Conservation (phyloP, 1,140 invertebrate genomes). For the Eupeodes corollae region DNA sequence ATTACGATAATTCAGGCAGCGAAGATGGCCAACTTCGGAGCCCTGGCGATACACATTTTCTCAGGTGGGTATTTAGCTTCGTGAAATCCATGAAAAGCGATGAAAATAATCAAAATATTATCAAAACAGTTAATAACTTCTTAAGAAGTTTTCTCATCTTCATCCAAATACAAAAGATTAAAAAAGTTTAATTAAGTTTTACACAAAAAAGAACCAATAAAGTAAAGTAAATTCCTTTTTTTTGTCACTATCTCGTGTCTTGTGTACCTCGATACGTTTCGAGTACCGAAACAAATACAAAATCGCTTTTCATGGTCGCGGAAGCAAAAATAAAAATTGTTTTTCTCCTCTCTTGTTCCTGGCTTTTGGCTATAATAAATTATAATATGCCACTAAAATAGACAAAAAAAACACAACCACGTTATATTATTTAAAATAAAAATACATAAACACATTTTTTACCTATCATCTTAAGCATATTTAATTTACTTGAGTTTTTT, state of each 20-base stretch:
- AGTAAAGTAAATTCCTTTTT: slow-evolving; percentile 2
- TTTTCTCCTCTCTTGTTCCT: slow-evolving; percentile 1
- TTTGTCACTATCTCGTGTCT: too few relatives aligned
- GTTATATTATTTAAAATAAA: slow-evolving; percentile 4
- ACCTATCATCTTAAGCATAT: slow-evolving; percentile 21
- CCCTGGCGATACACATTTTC: slow-evolving; percentile 26
- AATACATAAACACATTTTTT: neutral
- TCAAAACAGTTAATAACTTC: slow-evolving; percentile 8
- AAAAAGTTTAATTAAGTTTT: neutral
- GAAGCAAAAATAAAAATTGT: neutral
- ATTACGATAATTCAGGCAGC: slow-evolving; percentile 32
- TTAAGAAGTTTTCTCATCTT: neutral
- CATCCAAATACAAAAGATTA: slow-evolving; percentile 5
- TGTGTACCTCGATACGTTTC: too few relatives aligned
- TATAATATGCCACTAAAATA: slow-evolving; percentile 6
- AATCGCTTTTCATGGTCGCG: too few relatives aligned
- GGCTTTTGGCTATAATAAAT: slow-evolving; percentile 1
- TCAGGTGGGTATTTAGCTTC: slow-evolving; percentile 26
- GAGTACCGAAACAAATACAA: too few relatives aligned
- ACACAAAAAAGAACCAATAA: neutral
- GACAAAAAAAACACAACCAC: slow-evolving; percentile 3
- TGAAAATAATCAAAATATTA: slow-evolving; percentile 7
- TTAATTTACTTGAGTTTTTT: slow-evolving; percentile 38
- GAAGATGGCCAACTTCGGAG: slow-evolving; percentile 34
- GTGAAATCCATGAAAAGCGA: slow-evolving; percentile 6